Evolutionary conservation across 2,888 invertebrate species (phyloP).

Genomic region (Hypercompe scribonia): DNA sequence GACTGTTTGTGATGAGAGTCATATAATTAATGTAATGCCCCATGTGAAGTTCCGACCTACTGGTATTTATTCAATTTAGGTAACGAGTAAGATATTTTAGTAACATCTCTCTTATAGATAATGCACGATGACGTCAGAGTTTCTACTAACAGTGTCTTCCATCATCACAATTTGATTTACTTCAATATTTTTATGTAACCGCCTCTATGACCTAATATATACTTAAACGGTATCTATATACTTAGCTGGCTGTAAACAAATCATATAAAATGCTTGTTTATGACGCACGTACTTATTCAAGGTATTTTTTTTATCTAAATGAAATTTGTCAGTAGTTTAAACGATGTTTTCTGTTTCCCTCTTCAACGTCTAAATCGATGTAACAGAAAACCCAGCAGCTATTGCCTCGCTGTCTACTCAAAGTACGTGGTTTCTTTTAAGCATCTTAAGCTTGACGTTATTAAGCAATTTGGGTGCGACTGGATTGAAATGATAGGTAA

Average conservation of each 20-base stretch:
- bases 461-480: too few species aligned
- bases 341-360: background rate
- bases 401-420: too few species aligned
- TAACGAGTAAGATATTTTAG: conserved; percentile 15
- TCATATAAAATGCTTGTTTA: background rate
- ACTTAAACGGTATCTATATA: background rate
- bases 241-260: background rate
- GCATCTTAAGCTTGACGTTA: too few species aligned
- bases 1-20: conserved; percentile 40
- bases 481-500: too few species aligned
- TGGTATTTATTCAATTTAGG: conserved; percentile 15
- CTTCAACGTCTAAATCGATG: background rate
- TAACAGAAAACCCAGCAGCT: background rate
- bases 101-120: too few species aligned
- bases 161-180: background rate
- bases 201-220: background rate
- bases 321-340: background rate
- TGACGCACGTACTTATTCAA: too few species aligned
- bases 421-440: too few species aligned
- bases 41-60: conserved; percentile 8
- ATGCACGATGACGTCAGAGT: background rate
- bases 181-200: background rate
- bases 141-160: background rate
- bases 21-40: conserved; percentile 32
- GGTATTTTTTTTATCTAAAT: too few species aligned